phyloP scores from a whole-genome alignment of 2,888 invertebrate genomes.

The Drosophila austrosaltans region DNA sequence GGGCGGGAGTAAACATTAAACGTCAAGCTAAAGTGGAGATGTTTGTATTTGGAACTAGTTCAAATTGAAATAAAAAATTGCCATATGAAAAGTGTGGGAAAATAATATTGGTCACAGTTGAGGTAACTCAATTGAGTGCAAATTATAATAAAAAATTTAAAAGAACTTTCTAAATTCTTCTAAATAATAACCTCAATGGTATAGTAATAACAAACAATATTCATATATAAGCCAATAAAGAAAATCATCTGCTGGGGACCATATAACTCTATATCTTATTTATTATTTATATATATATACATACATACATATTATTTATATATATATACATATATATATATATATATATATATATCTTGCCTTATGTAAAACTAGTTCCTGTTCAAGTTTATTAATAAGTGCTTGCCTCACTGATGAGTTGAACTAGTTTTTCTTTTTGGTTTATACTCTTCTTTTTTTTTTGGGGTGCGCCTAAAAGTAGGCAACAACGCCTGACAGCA shows the following conservation, averaged over 20 bases:
- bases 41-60: conserved; percentile 29
- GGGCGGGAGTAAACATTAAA: background rate
- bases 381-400: background rate
- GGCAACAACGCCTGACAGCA: conserved; percentile 42
- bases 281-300: no score
- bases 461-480: conserved; percentile 48
- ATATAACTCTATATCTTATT: no score
- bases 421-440: conserved; percentile 25
- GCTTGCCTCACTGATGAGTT: conserved; percentile 1
- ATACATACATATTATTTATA: no score
- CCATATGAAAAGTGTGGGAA: no score
- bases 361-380: background rate
- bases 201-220: no score
- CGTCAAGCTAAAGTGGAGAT: conserved; percentile 3
- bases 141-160: background rate
- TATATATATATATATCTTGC: no score
- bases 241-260: no score
- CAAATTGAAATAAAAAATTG: background rate
- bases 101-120: background rate
- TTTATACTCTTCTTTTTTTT: background rate
- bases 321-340: no score
- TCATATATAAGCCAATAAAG: no score
- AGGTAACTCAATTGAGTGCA: background rate
- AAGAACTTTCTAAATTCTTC: no score
- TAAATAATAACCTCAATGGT: no score